These are phyloP conservation scores for Ciona savignyi DNA, from an alignment of 23 tunicate species.

Conservation along the genomic window DNA sequence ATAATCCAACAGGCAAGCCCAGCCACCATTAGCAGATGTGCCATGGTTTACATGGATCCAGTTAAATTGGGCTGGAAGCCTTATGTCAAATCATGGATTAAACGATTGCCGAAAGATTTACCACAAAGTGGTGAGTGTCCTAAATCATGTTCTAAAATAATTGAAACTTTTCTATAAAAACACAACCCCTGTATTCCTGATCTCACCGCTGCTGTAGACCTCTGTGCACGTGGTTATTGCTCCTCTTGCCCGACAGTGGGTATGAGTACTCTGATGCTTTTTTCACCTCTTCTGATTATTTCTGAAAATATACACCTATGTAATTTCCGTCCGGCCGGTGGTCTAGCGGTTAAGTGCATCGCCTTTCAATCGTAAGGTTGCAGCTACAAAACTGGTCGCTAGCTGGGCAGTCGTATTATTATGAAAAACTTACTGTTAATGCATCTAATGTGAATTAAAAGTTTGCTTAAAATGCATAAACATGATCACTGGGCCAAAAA, in stretches of 20 bases:
- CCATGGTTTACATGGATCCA: conserved; percentile 94
- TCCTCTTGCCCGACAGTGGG: background rate
- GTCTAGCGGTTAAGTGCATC: too few relatives aligned
- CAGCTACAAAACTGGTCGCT: too few relatives aligned
- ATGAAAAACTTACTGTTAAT: too few relatives aligned
- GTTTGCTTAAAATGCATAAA: too few relatives aligned
- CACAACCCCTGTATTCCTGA: background rate
- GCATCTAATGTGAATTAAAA: too few relatives aligned
- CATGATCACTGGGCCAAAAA: too few relatives aligned
- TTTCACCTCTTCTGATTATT: too few relatives aligned
- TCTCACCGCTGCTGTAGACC: background rate
- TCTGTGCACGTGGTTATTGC: background rate
- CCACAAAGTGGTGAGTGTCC: conserved; percentile 53
- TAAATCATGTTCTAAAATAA: background rate
- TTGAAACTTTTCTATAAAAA: background rate
- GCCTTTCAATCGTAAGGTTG: too few relatives aligned
- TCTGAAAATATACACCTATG: too few relatives aligned
- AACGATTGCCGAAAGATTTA: conserved; percentile 45
- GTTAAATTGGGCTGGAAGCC: conserved; percentile 90
- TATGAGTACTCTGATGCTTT: background rate
- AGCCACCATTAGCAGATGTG: conserved; percentile 94
- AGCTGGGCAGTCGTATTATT: too few relatives aligned
- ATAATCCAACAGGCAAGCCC: conserved; percentile 99
- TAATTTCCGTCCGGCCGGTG: too few relatives aligned
- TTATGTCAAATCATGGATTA: conserved; percentile 74